Evolutionary conservation across 2,888 invertebrate genomes (phyloP).

Genomic region (Callimorpha dominula): DNA sequence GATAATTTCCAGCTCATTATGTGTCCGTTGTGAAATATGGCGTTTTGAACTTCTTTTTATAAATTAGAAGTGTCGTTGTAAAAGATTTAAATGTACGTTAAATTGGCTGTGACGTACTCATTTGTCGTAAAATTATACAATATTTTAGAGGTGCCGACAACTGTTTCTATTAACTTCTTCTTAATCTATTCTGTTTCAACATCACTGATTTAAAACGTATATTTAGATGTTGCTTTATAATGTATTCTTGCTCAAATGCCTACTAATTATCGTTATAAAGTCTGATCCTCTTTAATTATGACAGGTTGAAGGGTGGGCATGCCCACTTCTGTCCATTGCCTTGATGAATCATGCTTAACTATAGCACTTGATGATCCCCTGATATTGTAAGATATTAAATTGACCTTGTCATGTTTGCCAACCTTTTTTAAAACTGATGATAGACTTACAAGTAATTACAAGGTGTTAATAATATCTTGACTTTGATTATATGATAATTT

Average conservation of each 20-base stretch:
- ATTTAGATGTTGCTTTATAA: conserved; percentile 33
- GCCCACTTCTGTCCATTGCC: conserved; percentile 50
- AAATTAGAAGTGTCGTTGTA: conserved; percentile 17
- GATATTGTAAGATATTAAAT: conserved; percentile 32
- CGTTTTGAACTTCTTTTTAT: conserved; percentile 26
- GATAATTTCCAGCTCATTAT: conserved; percentile 52
- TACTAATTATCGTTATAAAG: conserved; percentile 64
- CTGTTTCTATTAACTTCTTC: not conserved
- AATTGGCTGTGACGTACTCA: conserved; percentile 9
- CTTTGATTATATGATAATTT: too few species aligned
- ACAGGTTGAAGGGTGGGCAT: conserved; percentile 64
- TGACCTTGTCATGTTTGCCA: conserved; percentile 12
- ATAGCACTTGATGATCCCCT: conserved; percentile 28
- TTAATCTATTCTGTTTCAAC: conserved; percentile 5
- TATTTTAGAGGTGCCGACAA: not conserved
- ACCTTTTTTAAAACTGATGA: not conserved
- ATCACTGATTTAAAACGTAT: conserved; percentile 6
- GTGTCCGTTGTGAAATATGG: conserved; percentile 38
- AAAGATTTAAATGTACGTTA: conserved; percentile 17
- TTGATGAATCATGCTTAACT: conserved; percentile 51
- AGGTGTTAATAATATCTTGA: too few species aligned
- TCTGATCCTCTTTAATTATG: conserved; percentile 66
- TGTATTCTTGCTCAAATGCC: conserved; percentile 53
- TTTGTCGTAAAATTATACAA: conserved; percentile 5
- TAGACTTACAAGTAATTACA: too few species aligned